Conservation (phyloP, 2,888 invertebrate species). For the Deilephila elpenor region DNA sequence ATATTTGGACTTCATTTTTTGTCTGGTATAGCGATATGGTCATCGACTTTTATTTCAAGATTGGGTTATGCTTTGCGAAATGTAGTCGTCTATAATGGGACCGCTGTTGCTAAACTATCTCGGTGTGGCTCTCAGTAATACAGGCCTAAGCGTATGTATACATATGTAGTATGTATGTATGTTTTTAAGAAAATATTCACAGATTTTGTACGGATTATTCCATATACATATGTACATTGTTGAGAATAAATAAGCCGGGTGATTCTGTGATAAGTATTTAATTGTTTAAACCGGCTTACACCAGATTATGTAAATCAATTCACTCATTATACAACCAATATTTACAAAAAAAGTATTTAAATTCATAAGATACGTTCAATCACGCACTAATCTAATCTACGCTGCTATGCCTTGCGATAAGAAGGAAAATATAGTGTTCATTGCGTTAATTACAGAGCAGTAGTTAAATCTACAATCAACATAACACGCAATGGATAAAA, state of each 20-base stretch:
- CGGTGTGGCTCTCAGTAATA: no score
- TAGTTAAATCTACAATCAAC: neutral
- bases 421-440: neutral
- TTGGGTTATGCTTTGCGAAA: no score
- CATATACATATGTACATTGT: no score
- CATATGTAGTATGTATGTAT: no score
- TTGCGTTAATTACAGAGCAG: neutral
- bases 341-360: conserved; percentile 6
- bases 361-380: neutral
- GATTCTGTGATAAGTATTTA: neutral
- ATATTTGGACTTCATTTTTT: no score
- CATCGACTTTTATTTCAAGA: no score
- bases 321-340: conserved; percentile 4
- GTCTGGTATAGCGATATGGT: no score
- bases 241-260: neutral
- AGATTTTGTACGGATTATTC: no score
- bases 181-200: no score
- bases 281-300: neutral
- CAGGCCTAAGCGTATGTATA: no score
- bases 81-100: no score
- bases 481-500: conserved; percentile 10
- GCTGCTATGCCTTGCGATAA: neutral
- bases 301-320: conserved; percentile 1
- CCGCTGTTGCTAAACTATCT: no score
- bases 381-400: neutral